A percentile compares a stretch with the other conserved stretches of the same genome.
phyloP scores from a whole-genome alignment of 2,113 vertebrate species.

The Neolamprologus falcicula region DNA sequence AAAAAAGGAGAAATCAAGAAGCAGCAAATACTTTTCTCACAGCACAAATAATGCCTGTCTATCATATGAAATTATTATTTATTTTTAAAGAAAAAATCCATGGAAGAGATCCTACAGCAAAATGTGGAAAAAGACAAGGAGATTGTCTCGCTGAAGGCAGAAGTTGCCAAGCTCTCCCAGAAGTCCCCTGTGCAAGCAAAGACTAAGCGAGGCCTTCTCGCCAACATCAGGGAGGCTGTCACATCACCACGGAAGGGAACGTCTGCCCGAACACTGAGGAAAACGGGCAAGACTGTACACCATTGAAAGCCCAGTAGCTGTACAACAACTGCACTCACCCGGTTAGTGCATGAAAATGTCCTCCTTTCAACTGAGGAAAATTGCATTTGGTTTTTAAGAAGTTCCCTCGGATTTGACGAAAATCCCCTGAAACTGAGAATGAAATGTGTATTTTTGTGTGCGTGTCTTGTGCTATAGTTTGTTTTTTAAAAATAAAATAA shows the following conservation, averaged over 20 bases:
- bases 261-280: constrained; percentile 54
- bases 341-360: background rate
- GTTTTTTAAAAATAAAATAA: background rate
- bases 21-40: background rate
- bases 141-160: constrained; percentile 61
- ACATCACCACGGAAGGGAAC: constrained; percentile 51
- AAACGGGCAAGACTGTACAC: background rate
- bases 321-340: background rate
- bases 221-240: constrained; percentile 78
- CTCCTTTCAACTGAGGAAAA: no score
- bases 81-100: background rate
- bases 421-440: background rate
- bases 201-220: constrained; percentile 70
- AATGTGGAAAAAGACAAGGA: constrained; percentile 68
- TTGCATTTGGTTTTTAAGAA: background rate
- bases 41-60: background rate
- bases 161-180: constrained; percentile 43
- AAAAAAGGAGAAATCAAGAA: background rate
- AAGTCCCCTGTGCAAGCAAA: constrained; percentile 62
- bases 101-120: constrained; percentile 52
- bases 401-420: rapidly evolving
- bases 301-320: constrained; percentile 10
- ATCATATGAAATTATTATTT: background rate
- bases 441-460: background rate
- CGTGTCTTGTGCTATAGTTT: background rate